Conservation (phyloP, 2,113 vertebrate genomes). For the Chionis minor region DNA sequence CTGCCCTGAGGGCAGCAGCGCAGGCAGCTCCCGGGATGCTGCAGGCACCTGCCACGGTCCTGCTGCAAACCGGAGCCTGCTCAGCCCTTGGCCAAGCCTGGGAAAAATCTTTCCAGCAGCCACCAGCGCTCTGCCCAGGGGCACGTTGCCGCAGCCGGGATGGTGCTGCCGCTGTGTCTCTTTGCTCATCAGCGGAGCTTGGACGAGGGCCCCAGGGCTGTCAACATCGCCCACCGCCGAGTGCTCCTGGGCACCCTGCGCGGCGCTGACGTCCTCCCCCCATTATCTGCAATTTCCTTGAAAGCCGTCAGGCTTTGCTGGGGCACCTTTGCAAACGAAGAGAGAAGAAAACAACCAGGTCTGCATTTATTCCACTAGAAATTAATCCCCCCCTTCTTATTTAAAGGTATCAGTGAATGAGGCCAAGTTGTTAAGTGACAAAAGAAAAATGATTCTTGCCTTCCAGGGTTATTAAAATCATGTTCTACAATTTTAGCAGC, state of each 20-base stretch:
- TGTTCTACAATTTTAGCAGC: constrained; percentile 79
- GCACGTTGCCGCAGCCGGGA: background rate
- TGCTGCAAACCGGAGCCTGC: background rate
- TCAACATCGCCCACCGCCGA: fast-evolving
- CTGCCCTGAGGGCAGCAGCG: background rate
- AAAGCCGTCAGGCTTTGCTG: background rate
- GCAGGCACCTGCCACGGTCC: background rate
- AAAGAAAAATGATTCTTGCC: constrained; percentile 80
- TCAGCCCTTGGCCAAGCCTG: background rate
- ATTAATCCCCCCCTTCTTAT: constrained; percentile 56
- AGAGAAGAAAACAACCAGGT: constrained; percentile 18
- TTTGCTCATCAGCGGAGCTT: background rate
- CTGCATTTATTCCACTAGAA: constrained; percentile 32
- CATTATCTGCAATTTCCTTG: constrained; percentile 10
- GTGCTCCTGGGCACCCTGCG: background rate
- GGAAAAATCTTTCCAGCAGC: background rate
- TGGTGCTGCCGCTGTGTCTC: background rate
- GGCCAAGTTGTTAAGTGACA: constrained; percentile 77
- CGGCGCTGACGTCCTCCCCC: background rate
- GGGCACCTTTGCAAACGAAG: background rate
- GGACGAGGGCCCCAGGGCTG: fast-evolving
- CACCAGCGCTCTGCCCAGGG: background rate
- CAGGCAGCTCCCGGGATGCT: background rate
- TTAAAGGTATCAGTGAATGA: constrained; percentile 63
- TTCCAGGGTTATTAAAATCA: constrained; percentile 83